Percentiles rank a stretch among this genome's conserved stretches.
Conservation (phyloP, 1,140 invertebrate species). For the Melitaea cinxia region DNA sequence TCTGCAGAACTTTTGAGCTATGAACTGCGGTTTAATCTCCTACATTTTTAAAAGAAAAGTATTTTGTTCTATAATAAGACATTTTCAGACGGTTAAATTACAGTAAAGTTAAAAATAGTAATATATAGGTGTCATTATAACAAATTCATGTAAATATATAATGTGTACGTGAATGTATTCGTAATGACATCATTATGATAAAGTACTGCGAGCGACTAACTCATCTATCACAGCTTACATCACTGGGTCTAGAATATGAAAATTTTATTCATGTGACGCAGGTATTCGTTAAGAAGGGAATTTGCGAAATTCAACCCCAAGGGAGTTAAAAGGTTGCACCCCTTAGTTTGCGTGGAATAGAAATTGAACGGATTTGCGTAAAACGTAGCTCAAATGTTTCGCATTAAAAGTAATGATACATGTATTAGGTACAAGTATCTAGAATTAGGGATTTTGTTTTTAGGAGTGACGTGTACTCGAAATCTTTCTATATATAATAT, state of each 20-base stretch:
- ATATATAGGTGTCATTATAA: background rate
- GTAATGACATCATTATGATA: background rate
- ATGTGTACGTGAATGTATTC: background rate
- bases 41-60: too few relatives aligned
- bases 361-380: background rate
- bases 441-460: too few relatives aligned
- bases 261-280: background rate
- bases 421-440: too few relatives aligned
- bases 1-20: too few relatives aligned
- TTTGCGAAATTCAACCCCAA: background rate
- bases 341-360: background rate
- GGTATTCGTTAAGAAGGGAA: background rate
- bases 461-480: too few relatives aligned
- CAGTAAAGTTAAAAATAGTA: background rate
- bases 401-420: background rate
- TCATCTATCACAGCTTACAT: background rate
- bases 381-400: background rate
- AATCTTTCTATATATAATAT: too few relatives aligned
- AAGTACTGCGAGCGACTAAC: background rate
- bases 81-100: too few relatives aligned
- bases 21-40: too few relatives aligned
- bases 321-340: background rate
- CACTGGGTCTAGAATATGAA: background rate
- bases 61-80: too few relatives aligned
- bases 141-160: background rate